Evolutionary conservation across 2,113 vertebrate genomes (phyloP), one percentile per base, ranked within the genome.

Genomic region (Platysternon megacephalum): DNA sequence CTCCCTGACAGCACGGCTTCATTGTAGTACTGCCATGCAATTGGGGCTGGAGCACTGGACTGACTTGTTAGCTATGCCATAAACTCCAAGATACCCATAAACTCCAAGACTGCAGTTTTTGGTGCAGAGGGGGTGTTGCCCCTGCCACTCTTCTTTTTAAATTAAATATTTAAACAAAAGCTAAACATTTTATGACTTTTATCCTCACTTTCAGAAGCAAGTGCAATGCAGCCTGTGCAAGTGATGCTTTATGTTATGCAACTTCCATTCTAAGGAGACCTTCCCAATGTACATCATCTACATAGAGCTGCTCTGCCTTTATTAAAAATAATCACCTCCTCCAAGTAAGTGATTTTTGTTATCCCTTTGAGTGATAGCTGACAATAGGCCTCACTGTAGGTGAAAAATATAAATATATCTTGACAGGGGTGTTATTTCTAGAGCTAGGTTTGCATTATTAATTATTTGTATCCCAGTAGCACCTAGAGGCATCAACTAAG

Each of bases 351-450:
- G 87, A 91, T 81, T 78, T 95, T 35, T 2, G 14, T 84, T 11
- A 8, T 8, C 35, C 0, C 3, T 78, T n/a, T 49, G 56, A 87
- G 53, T 13, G 28, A 53, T 1, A 0, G 6, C n/a, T 1, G 48
- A 6, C 32, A 44, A 65, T 65, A 90, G 35, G 11, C 29, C 35
- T 46, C 19, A 21, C 0, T 0, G 51, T 28, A 46, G 32, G 12
- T 68, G 49, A 76, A 74, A 90, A 68, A 76, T n/a, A 51, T 24
- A 35, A 61, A 11, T 28, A 35, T 39, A 24, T 84, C 44, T 26
- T n/a, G 35, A 61, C 28, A 80, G 28, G 0, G 84, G 8, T 24
- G 8, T 11, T 6, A 32, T 79, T 29, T 16, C 28, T 49, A 32
- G 26, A 29, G 74, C 11, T 52, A 32, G 48, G 82, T 78, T 82